Evolutionary conservation across 2,888 invertebrate species (phyloP).

Genomic region (Pantelozetes paolii): DNA sequence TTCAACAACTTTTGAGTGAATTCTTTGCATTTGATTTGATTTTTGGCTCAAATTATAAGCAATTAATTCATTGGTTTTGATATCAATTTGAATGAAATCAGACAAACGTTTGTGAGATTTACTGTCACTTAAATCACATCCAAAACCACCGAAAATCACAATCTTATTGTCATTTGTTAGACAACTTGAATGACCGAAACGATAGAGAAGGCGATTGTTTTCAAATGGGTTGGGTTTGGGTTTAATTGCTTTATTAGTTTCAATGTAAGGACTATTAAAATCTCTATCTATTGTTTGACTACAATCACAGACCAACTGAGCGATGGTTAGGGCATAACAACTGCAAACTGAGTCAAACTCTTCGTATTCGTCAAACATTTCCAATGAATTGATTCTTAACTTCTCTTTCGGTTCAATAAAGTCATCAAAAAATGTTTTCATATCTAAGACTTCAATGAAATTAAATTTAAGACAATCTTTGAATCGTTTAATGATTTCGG

Average conservation of each 20-base stretch:
- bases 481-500: conserved; percentile 33
- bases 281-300: not conserved
- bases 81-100: conserved; percentile 2
- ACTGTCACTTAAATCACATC: not conserved
- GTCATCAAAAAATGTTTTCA: conserved; percentile 38
- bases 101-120: conserved; percentile 29
- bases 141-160: conserved; percentile 40
- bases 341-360: conserved; percentile 40
- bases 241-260: not conserved
- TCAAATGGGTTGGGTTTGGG: not conserved
- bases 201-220: conserved; percentile 14
- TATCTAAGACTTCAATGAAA: conserved; percentile 33
- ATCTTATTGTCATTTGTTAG: conserved; percentile 27
- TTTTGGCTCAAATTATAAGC: not conserved
- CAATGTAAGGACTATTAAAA: not conserved
- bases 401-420: conserved; percentile 20
- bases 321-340: conserved; percentile 37
- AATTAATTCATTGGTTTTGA: conserved; percentile 2
- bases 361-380: conserved; percentile 42
- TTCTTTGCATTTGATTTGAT: not conserved
- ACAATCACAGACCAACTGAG: not conserved
- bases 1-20: conserved; percentile 33
- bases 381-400: conserved; percentile 33
- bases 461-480: conserved; percentile 13
- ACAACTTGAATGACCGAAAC: conserved; percentile 25